Evolutionary conservation across 2,888 invertebrate genomes (phyloP).

Genomic region (Cybosia mesomella): DNA sequence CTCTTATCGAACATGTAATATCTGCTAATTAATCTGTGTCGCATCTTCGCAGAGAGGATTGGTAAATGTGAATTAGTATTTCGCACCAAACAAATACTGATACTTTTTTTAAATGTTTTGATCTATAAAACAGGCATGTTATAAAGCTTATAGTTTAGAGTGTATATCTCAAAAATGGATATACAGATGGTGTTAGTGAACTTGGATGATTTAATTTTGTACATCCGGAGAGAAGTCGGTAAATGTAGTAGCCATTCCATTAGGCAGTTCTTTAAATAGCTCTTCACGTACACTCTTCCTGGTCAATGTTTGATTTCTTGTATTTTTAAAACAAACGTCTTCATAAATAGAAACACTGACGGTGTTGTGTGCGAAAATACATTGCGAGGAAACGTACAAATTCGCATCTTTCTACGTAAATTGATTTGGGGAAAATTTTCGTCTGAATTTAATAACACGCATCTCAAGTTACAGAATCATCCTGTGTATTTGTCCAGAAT

Average conservation of each 20-base stretch:
- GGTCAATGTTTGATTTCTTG: conserved; percentile 17
- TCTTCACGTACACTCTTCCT: conserved; percentile 23
- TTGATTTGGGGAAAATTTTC: neutral
- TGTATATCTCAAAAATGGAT: conserved; percentile 18
- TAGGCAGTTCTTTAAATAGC: conserved; percentile 37
- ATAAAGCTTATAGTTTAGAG: neutral
- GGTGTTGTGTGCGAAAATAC: neutral
- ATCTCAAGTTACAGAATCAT: conserved; percentile 49
- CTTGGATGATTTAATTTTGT: conserved; percentile 44
- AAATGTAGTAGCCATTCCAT: conserved; percentile 36
- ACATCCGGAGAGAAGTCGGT: conserved; percentile 39
- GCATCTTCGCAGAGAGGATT: too few relatives aligned
- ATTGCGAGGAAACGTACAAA: neutral
- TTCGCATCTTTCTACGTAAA: neutral
- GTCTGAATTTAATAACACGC: neutral
- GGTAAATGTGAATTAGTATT: neutral
- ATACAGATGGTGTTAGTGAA: conserved; percentile 46
- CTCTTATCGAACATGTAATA: too few relatives aligned
- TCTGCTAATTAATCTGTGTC: too few relatives aligned
- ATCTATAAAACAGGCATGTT: neutral
- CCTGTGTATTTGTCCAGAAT: conserved; percentile 46
- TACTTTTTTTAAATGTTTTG: neutral
- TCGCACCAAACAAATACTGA: neutral
- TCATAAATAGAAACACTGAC: neutral
- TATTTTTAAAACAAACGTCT: neutral